phyloP scores from a whole-genome alignment of 2,113 vertebrate species.

The Ranitomeya imitator region DNA sequence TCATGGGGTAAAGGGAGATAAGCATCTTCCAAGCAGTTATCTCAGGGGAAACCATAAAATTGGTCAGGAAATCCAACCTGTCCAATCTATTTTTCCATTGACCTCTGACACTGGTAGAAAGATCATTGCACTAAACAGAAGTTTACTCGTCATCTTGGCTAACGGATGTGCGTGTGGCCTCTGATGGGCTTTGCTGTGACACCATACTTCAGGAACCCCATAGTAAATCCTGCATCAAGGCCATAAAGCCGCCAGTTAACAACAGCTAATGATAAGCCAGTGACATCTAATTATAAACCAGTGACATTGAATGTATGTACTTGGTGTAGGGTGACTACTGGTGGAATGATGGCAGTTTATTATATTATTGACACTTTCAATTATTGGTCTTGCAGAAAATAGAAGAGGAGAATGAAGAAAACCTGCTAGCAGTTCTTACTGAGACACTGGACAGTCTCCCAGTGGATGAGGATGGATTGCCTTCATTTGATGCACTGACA shows the following conservation, averaged over 20 bases:
- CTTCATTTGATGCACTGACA: constrained; percentile 98
- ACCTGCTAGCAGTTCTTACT: constrained; percentile 98
- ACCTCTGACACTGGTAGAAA: not conserved
- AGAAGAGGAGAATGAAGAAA: constrained; percentile 99
- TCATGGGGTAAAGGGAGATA: not conserved
- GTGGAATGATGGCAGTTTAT: constrained; percentile 32
- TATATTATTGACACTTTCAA: constrained; percentile 41
- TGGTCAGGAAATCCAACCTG: not conserved
- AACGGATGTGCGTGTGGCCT: not conserved
- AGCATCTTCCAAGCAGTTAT: not conserved
- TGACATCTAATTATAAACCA: constrained; percentile 44
- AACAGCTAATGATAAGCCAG: constrained; percentile 25
- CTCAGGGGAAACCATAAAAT: not conserved
- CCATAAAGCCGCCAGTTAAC: constrained; percentile 7
- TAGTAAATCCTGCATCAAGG: constrained; percentile 16
- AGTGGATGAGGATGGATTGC: constrained; percentile 98
- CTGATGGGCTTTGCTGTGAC: not conserved
- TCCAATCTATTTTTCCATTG: constrained; percentile 14
- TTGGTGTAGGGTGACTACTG: constrained; percentile 19
- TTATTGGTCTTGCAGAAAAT: constrained; percentile 83
- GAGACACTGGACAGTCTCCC: constrained; percentile 99
- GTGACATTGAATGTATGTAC: constrained; percentile 29
- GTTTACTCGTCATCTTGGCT: not conserved
- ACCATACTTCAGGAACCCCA: constrained; percentile 2
- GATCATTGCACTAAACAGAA: not conserved